These are phyloP conservation scores for Varroa destructor DNA, from an alignment of 1,140 invertebrate genomes.

Conservation along the genomic window DNA sequence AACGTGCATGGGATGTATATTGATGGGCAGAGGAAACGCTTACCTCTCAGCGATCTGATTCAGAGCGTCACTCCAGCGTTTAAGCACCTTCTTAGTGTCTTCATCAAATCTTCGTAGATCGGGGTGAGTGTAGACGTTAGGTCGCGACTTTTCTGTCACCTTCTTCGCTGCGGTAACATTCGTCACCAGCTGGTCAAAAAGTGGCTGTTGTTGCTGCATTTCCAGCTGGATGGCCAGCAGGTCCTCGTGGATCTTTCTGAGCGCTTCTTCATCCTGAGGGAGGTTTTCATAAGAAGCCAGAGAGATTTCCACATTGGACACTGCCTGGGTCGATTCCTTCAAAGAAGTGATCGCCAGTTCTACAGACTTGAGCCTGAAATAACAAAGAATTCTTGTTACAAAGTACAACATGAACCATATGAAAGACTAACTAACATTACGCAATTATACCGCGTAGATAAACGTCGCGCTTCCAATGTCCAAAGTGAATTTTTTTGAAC, in stretches of 20 bases:
- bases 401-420: conserved; percentile 10
- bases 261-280: conserved; percentile 60
- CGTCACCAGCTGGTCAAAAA: conserved; percentile 75
- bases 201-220: conserved; percentile 64
- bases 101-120: conserved; percentile 87
- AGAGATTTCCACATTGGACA: conserved; percentile 81
- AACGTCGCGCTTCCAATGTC: not conserved
- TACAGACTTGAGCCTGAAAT: conserved; percentile 60
- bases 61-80: conserved; percentile 78
- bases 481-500: too few relatives aligned
- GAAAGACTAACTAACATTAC: conserved; percentile 14
- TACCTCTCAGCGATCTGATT: conserved; percentile 76
- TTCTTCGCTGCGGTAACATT: conserved; percentile 71
- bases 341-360: conserved; percentile 74
- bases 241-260: conserved; percentile 50
- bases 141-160: conserved; percentile 68
- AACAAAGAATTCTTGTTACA: conserved; percentile 20
- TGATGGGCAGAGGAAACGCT: conserved; percentile 27
- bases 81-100: conserved; percentile 71
- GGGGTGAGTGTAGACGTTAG: conserved; percentile 51
- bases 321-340: conserved; percentile 71
- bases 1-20: too few relatives aligned
- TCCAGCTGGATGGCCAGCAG: conserved; percentile 50
- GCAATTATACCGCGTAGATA: not conserved
- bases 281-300: conserved; percentile 66